These are phyloP conservation scores for Sesamia inferens DNA, from an alignment of 2,888 invertebrate genomes.

Conservation along the genomic window DNA sequence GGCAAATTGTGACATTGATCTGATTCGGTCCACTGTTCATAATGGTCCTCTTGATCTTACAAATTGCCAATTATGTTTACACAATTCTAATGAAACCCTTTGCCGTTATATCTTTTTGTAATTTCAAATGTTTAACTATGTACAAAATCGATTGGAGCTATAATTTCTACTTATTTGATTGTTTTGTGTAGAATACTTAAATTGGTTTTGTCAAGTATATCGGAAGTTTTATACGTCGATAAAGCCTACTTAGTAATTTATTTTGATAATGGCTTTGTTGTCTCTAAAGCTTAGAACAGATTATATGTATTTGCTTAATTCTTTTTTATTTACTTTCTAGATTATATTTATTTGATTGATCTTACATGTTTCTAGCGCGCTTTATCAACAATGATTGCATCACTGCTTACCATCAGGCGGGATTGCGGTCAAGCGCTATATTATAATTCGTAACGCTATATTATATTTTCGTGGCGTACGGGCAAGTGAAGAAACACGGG, in stretches of 20 bases:
- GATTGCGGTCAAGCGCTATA: too few relatives aligned
- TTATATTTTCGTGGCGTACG: too few relatives aligned
- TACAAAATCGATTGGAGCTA: neutral
- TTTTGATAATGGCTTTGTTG: neutral
- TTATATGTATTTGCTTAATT: too few relatives aligned
- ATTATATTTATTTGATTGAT: too few relatives aligned
- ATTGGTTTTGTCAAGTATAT: neutral
- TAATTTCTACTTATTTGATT: neutral
- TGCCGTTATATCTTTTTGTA: constrained; percentile 38
- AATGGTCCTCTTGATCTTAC: constrained; percentile 54
- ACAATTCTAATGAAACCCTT: constrained; percentile 55
- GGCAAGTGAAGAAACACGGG: too few relatives aligned
- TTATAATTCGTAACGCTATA: too few relatives aligned
- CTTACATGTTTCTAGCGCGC: too few relatives aligned
- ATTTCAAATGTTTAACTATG: constrained; percentile 30
- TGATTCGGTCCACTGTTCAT: constrained; percentile 48
- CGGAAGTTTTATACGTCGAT: neutral
- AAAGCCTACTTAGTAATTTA: neutral
- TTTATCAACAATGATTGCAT: too few relatives aligned
- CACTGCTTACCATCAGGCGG: too few relatives aligned
- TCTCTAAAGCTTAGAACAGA: neutral
- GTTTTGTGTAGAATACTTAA: neutral
- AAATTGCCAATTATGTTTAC: constrained; percentile 61
- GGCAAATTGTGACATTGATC: constrained; percentile 47
- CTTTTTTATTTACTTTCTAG: too few relatives aligned